Evolutionary conservation across 2,888 invertebrate genomes (phyloP).

Genomic region (Watsonalla binaria): DNA sequence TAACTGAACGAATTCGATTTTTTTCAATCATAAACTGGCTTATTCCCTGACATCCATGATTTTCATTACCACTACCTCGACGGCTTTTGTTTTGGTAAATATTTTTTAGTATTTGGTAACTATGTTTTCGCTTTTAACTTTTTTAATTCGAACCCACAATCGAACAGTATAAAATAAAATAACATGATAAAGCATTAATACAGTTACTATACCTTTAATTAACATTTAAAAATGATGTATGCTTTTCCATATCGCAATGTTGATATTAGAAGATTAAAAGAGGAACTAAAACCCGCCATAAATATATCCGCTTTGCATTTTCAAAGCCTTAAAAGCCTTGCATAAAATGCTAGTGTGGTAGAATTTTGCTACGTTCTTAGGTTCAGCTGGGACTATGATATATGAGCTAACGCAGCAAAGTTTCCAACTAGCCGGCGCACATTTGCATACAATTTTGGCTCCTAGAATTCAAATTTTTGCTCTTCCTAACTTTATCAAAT

Average conservation of each 20-base stretch:
- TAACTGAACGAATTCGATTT: no score
- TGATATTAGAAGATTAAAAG: no score
- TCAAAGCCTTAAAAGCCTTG: neutral
- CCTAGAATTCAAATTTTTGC: conserved; percentile 9
- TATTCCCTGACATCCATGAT: no score
- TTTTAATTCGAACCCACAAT: no score
- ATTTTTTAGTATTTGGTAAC: no score
- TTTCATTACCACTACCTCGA: no score
- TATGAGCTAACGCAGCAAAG: conserved; percentile 14
- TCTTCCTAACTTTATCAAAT: conserved; percentile 4
- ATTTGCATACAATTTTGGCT: conserved; percentile 20
- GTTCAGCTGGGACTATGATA: conserved; percentile 23
- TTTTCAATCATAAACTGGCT: no score
- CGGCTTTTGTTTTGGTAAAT: no score
- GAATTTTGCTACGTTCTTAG: conserved; percentile 9
- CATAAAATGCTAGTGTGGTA: neutral
- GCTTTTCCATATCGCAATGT: neutral
- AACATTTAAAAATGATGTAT: neutral
- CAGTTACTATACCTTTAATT: no score
- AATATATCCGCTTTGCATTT: neutral
- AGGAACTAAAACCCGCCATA: neutral
- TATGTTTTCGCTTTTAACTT: no score
- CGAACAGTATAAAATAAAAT: no score
- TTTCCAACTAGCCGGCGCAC: conserved; percentile 14
- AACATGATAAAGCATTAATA: no score